Conservation (phyloP, 2,113 vertebrate species). For the Kryptolebias marmoratus region DNA sequence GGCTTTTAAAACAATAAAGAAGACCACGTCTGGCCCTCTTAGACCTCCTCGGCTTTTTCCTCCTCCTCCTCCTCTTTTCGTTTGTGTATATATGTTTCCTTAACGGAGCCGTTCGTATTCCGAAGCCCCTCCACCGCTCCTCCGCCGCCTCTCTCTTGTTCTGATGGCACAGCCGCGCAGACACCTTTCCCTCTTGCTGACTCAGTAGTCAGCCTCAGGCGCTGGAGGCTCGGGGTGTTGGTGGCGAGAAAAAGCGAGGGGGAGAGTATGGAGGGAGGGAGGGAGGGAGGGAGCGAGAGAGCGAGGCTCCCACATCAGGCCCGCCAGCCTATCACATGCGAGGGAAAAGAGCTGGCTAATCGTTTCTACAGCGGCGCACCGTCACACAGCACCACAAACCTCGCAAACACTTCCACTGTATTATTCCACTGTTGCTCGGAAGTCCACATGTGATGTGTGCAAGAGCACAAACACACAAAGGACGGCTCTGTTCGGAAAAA, state of each 20-base stretch:
- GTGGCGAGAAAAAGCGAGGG: slow-evolving; percentile 56
- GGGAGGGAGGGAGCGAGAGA: slow-evolving; percentile 12
- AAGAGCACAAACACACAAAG: slow-evolving; percentile 33
- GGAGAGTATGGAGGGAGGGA: neutral
- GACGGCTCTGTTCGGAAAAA: slow-evolving; percentile 16
- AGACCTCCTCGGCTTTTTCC: neutral
- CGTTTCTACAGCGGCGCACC: slow-evolving; percentile 79
- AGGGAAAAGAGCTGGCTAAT: slow-evolving; percentile 80
- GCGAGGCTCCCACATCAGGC: slow-evolving; percentile 77
- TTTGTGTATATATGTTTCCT: slow-evolving; percentile 17
- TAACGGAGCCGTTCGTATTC: slow-evolving; percentile 34
- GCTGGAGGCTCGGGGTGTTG: slow-evolving; percentile 76
- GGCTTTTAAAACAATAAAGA: no score
- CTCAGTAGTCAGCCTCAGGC: slow-evolving; percentile 81
- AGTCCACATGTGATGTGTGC: slow-evolving; percentile 47
- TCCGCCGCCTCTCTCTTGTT: slow-evolving; percentile 66
- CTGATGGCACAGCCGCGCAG: slow-evolving; percentile 78
- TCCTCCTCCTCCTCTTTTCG: slow-evolving; percentile 26
- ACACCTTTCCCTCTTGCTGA: slow-evolving; percentile 84
- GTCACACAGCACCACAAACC: slow-evolving; percentile 73
- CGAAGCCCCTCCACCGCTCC: slow-evolving; percentile 51
- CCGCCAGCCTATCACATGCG: slow-evolving; percentile 76
- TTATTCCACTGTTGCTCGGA: slow-evolving; percentile 56
- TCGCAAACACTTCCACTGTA: slow-evolving; percentile 63
- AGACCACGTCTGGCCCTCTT: no score